A percentile compares a stretch with the other conserved stretches of the same genome.
These are phyloP conservation scores for Epinotia bilunana DNA, from an alignment of 2,888 invertebrate species.

Conservation along the genomic window DNA sequence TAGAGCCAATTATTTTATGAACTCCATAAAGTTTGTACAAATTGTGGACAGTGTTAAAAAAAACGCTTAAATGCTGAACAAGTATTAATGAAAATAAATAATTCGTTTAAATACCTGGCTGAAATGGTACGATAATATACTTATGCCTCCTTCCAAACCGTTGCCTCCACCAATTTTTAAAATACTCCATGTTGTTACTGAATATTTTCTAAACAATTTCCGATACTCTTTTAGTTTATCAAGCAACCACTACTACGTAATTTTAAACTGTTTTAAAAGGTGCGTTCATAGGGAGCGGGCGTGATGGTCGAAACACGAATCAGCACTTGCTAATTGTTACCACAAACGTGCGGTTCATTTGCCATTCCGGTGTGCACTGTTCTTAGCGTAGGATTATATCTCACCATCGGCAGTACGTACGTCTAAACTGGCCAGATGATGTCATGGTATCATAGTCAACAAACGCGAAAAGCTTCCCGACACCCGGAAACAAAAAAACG, in stretches of 20 bases:
- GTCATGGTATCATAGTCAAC: slow-evolving; percentile 68
- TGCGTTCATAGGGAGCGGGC: slow-evolving; percentile 12
- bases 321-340: slow-evolving; percentile 64
- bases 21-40: no score
- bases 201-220: not conserved
- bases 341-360: slow-evolving; percentile 71
- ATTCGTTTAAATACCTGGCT: slow-evolving; percentile 66
- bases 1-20: no score
- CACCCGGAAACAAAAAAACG: slow-evolving; percentile 65
- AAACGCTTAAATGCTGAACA: not conserved
- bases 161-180: slow-evolving; percentile 72
- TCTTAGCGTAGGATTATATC: slow-evolving; percentile 58
- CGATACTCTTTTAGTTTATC: slow-evolving; percentile 16
- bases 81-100: not conserved
- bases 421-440: slow-evolving; percentile 70
- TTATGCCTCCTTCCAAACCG: slow-evolving; percentile 71
- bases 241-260: slow-evolving; percentile 3
- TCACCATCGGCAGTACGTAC: slow-evolving; percentile 54
- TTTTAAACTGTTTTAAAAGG: slow-evolving; percentile 17
- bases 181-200: slow-evolving; percentile 64
- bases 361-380: slow-evolving; percentile 68
- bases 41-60: not conserved
- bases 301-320: slow-evolving; percentile 48
- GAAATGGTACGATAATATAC: slow-evolving; percentile 74
- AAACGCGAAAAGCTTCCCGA: slow-evolving; percentile 63